Evolutionary conservation across 2,888 invertebrate species (phyloP), one percentile per base, ranked within the genome.

Genomic region (Sinhomidia bicolor): DNA sequence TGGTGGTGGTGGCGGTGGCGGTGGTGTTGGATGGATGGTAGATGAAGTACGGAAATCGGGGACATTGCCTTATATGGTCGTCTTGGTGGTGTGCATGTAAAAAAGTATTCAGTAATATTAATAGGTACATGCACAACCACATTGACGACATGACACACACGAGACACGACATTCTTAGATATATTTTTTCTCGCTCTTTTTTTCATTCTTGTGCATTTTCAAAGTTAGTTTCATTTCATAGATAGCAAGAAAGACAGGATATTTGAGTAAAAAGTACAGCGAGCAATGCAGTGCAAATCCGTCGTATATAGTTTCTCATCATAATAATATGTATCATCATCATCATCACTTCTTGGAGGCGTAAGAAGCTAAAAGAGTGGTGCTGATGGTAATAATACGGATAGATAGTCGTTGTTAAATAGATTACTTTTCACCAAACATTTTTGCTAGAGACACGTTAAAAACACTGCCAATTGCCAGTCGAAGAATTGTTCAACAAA

Each of bases 1-100:
- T 26, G 10, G 26, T 51, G 26, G 47, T 51, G n/a, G 26, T 74
- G 32, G 57, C 23, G 23, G 57, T 20, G 57, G 41, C 44, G 17
- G 47, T 32, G 71, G 36, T 60, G 74, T 23, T 86, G 60, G 74
- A n/a, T n/a, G n/a, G 68, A 32, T 88, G 54, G 83, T 78, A 76
- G 83, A 83, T 78, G 74, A 79, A 79, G 86, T 89, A 60, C 87
- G 86, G 90, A 91, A 90, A 91, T 91, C 91, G 91, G 90, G 91
- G 91, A 91, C 91, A 91, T 91, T 90, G 89, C 91, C 91, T 91
- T 91, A 91, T 91, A 89, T 90, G 91, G 91, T 90, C 90, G 90
- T 90, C 89, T 84, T 89, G 80, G 88, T 89, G 82, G 88, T 88
- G 83, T 74, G 54, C 3, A n/a, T 54, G 29, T 51, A 76, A 36